Evolutionary conservation across 2,888 invertebrate species (phyloP).

Genomic region (Tinea semifulvella): DNA sequence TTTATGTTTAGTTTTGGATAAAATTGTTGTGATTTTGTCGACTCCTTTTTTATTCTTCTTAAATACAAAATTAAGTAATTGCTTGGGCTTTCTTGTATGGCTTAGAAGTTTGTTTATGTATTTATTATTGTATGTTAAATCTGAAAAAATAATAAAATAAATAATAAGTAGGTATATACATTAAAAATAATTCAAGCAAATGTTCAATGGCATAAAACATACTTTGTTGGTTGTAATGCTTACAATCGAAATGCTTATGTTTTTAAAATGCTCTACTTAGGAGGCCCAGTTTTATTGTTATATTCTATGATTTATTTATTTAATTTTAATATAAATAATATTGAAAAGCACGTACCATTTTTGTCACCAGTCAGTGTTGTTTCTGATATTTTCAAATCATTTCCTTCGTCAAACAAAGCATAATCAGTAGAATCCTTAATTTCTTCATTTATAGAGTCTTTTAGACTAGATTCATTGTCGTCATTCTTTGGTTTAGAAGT

Average conservation of each 20-base stretch:
- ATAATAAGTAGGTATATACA: too few species aligned
- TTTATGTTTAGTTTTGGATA: not conserved
- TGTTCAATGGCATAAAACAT: too few species aligned
- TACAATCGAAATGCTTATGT: too few species aligned
- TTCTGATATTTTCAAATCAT: not conserved
- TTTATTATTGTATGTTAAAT: too few species aligned
- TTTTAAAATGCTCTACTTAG: too few species aligned
- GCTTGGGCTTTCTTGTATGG: not conserved
- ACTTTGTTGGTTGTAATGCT: too few species aligned
- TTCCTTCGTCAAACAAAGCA: not conserved
- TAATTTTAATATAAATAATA: too few species aligned
- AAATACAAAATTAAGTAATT: not conserved
- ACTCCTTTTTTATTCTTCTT: not conserved
- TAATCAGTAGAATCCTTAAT: not conserved
- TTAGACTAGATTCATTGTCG: not conserved
- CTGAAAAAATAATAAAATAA: too few species aligned
- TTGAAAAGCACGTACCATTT: too few species aligned
- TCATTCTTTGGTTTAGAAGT: not conserved
- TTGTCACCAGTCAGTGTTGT: not conserved
- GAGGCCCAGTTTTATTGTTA: too few species aligned
- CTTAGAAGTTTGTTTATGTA: not conserved
- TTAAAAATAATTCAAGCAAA: too few species aligned
- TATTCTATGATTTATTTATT: too few species aligned
- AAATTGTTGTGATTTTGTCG: not conserved
- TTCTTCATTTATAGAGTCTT: not conserved